These are phyloP conservation scores for Bursaphelenchus okinawaensis DNA, from an alignment of 2,888 invertebrate species.

Conservation along the genomic window DNA sequence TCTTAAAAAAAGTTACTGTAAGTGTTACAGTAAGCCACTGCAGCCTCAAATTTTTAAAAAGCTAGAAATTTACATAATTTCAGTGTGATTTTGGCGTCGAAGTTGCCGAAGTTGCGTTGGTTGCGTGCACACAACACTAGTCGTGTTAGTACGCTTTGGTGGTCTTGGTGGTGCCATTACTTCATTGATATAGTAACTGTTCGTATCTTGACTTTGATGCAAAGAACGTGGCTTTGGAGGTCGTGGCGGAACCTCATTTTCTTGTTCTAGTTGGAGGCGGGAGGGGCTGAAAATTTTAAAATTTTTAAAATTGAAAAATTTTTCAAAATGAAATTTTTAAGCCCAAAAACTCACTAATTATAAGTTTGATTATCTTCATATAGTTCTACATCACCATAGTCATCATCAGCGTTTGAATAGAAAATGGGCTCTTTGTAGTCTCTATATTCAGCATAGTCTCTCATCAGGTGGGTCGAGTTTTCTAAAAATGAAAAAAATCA, in stretches of 20 bases:
- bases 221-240: neutral
- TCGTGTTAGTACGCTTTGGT: neutral
- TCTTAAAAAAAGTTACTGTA: no score
- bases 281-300: neutral
- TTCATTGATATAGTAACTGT: neutral
- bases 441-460: neutral
- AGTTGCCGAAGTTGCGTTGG: neutral
- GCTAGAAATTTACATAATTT: neutral
- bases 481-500: neutral
- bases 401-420: neutral
- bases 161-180: neutral
- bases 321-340: no score
- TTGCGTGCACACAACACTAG: neutral
- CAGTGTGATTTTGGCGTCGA: neutral
- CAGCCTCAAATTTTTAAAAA: no score
- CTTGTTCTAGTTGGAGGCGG: neutral
- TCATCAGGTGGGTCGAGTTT: neutral
- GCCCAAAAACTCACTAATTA: neutral
- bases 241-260: neutral
- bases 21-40: no score
- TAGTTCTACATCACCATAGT: neutral
- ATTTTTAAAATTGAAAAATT: no score
- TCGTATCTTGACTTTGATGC: neutral
- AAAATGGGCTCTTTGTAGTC: neutral
- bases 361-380: neutral